Evolutionary conservation across 2,888 invertebrate genomes (phyloP).

Genomic region (Sminthurinus aureus): DNA sequence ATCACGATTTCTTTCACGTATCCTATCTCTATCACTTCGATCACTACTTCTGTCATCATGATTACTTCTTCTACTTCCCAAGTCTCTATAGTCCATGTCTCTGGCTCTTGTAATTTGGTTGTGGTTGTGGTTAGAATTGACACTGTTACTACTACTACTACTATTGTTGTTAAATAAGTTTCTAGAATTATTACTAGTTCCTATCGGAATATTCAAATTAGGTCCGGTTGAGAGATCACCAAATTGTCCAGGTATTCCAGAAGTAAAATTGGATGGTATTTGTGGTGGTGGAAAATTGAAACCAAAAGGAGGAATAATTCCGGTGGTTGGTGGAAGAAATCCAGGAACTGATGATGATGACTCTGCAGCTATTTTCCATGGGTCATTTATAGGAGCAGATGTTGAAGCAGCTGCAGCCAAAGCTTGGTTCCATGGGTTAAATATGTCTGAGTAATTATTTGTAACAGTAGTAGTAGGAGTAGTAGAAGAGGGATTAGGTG

Average conservation of each 20-base stretch:
- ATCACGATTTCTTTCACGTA: slow-evolving; percentile 12
- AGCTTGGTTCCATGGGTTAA: slow-evolving; percentile 32
- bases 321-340: background rate
- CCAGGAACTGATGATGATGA: background rate
- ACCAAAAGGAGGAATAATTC: background rate
- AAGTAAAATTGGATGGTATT: background rate
- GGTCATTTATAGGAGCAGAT: slow-evolving; percentile 12
- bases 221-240: background rate
- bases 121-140: background rate
- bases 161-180: too few relatives aligned
- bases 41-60: background rate
- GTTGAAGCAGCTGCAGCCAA: background rate
- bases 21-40: background rate
- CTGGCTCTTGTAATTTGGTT: background rate
- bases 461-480: background rate
- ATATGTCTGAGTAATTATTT: background rate
- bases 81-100: slow-evolving; percentile 14
- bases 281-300: slow-evolving; percentile 6
- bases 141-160: background rate
- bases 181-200: background rate
- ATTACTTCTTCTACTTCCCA: background rate
- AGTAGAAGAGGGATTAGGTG: background rate
- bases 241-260: background rate
- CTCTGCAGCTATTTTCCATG: slow-evolving; percentile 19
- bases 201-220: background rate